Base-by-base conservation (phyloP, 2,888 invertebrate genomes). In the Scaptomyza cyrtandrae region DNA sequence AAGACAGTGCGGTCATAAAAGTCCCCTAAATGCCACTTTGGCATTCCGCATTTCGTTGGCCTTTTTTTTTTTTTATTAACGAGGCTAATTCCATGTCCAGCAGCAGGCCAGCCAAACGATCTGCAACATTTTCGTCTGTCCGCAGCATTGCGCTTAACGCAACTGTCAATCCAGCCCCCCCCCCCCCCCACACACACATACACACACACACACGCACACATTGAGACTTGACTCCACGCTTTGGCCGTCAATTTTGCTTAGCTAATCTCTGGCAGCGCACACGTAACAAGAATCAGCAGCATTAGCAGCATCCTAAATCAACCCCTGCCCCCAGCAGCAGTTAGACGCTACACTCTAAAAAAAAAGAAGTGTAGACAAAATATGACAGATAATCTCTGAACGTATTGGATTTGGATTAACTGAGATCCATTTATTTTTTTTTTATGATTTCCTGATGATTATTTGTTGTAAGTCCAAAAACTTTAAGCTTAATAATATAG, bases 1-100 rank as follows among this genome's bases (percentile, higher is more conserved):
- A 73, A 57, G 67, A 48, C 74, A 63, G 48, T 48, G 68, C 63
- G 70, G 66, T 65, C 78, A 72, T 66, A 80, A 83, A 75, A 81
- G 85, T 86, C 73, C 73, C 71, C 87, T 63, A 84, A 84, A 81
- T 84, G 87, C 81, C 87, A 81, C 75, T 83, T 75, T 56, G 62
- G 68, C 71, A 41, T 64, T 73, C 83, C 83, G 67, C 83, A 76
- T 67, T 86, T 71, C 77, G 71, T 77, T 76, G 77, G 69, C 86
- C 49, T 68, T 19, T 19, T 19, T 68, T 19, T 19, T 19, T 82
- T 41, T 86, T 86, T 80, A 82, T 82, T 77, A 86, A 80, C 84
- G 86, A 69, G 61, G 64, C 82, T 86, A 82, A 86, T 82, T 80
- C 84, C 84, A 63, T 73, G 70, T 70, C 64, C 70, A 45, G 48